phyloP scores from a whole-genome alignment of 2,113 vertebrate species.

The Clarias gariepinus region DNA sequence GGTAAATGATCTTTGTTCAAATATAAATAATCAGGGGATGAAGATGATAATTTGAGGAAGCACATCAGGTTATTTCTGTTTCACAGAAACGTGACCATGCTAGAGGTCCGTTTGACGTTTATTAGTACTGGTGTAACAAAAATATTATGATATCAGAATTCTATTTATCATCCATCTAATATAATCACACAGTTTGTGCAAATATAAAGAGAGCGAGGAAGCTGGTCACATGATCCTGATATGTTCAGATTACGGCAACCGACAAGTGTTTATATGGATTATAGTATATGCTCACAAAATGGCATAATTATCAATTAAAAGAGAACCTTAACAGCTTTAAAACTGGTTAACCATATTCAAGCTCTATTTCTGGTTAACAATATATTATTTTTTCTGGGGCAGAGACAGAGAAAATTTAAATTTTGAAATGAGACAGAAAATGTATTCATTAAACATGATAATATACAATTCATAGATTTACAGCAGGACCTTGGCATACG shows the following conservation, averaged over 20 bases:
- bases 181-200: not conserved
- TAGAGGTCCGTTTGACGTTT: not conserved
- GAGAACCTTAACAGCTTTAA: not conserved
- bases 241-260: not conserved
- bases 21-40: not conserved
- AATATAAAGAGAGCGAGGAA: not conserved
- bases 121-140: not conserved
- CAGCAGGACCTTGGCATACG: too few species aligned
- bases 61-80: not conserved
- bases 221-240: not conserved
- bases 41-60: not conserved
- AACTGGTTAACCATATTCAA: not conserved
- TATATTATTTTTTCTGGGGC: not conserved
- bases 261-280: not conserved
- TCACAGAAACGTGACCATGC: not conserved
- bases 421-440: too few species aligned
- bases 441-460: too few species aligned
- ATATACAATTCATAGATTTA: too few species aligned
- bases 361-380: not conserved
- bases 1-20: not conserved
- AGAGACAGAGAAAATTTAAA: not conserved
- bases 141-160: not conserved
- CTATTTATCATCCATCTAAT: not conserved
- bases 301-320: not conserved
- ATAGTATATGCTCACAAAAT: not conserved